A percentile compares a stretch with the other conserved stretches of the same genome.
Conservation (phyloP, 2,113 vertebrate species). For the Alouatta palliata region DNA sequence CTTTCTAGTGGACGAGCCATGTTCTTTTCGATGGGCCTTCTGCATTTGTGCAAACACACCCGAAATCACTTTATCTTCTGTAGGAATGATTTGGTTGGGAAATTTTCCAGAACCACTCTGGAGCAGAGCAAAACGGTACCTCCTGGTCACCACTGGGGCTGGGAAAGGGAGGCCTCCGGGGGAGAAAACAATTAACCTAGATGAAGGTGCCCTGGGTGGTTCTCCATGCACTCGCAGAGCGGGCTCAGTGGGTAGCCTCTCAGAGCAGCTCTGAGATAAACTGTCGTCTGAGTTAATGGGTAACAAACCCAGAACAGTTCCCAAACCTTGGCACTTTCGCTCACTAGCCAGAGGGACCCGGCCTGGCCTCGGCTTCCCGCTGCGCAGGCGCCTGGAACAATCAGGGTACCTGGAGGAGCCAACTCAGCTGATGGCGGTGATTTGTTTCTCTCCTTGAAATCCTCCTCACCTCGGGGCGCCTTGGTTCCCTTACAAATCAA, state of each 20-base stretch:
- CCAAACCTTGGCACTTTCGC: not conserved
- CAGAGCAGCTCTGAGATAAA: not conserved
- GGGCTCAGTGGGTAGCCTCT: too few species aligned
- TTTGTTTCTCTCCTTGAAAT: not conserved
- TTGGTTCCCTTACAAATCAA: not conserved
- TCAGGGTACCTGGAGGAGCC: not conserved
- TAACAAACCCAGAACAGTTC: not conserved
- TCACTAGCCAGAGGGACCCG: not conserved
- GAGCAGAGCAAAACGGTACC: not conserved
- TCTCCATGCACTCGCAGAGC: rapidly evolving
- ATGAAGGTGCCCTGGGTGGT: not conserved
- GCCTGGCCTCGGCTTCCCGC: not conserved
- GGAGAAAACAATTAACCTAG: not conserved
- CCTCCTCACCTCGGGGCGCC: not conserved
- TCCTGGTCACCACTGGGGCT: not conserved
- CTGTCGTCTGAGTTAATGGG: not conserved
- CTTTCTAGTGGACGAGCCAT: not conserved
- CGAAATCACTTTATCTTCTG: not conserved
- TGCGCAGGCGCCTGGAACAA: not conserved
- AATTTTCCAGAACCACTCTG: not conserved
- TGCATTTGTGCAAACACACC: not conserved
- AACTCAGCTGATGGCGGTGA: not conserved
- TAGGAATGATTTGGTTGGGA: not conserved
- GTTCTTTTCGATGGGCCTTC: not conserved
- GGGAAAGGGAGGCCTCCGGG: too few species aligned